Evolutionary conservation across 2,888 invertebrate genomes (phyloP).

Genomic region (Cataglyphis livida): DNA sequence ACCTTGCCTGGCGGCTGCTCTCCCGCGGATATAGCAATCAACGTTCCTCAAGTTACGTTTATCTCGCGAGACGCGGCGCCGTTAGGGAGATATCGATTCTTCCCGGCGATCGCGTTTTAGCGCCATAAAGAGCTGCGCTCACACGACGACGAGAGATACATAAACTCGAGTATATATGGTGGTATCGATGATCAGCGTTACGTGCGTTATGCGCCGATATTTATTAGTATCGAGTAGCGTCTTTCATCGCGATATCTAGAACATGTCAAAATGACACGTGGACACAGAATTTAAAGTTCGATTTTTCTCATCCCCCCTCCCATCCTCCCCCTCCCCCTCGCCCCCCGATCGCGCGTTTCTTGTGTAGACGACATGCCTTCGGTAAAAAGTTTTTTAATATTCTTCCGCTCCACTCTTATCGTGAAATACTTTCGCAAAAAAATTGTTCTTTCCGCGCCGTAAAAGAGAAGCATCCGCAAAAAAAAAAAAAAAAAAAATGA

Average conservation of each 20-base stretch:
- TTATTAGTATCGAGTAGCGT: slow-evolving; percentile 31
- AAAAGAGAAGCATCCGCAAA: too few relatives aligned
- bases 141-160: not conserved
- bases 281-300: not conserved
- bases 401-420: not conserved
- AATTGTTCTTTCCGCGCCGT: not conserved
- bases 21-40: slow-evolving; percentile 34
- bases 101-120: slow-evolving; percentile 35
- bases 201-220: slow-evolving; percentile 17
- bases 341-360: not conserved
- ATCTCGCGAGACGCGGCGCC: not conserved
- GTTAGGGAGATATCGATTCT: slow-evolving; percentile 33
- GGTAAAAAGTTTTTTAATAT: slow-evolving; percentile 43
- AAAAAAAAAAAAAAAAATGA: not conserved
- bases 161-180: slow-evolving; percentile 6
- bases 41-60: slow-evolving; percentile 5
- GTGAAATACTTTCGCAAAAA: slow-evolving; percentile 20
- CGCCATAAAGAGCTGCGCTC: slow-evolving; percentile 13
- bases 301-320: not conserved
- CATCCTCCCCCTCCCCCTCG: too few relatives aligned
- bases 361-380: not conserved
- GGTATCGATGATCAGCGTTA: slow-evolving; percentile 20
- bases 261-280: slow-evolving; percentile 18
- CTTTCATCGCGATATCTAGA: slow-evolving; percentile 30
- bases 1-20: not conserved